Base-by-base conservation (phyloP, 2,888 invertebrate species). In the Phymatocera aterrima region DNA sequence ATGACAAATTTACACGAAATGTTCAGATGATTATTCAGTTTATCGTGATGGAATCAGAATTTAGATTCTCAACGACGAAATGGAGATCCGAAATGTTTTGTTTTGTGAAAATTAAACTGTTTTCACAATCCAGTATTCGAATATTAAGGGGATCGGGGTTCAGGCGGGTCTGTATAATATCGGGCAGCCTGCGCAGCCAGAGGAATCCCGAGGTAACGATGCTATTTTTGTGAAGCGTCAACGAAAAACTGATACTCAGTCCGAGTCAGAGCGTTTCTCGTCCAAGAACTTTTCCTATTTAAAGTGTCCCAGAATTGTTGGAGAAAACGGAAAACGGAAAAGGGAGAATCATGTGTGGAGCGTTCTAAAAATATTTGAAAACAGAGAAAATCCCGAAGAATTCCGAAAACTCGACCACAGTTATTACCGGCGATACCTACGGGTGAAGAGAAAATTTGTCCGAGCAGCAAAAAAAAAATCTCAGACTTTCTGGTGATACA, bases 221-320 rank as follows among this genome's bases (percentile, higher is more conserved):
- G 37, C 75, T 75, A 75, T 75, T 75, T 75, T 60, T 75, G 75
- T 75, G 40, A 21, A 75, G 48, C 46, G 75, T 75, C 60, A 81
- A 79, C 80, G 80, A 78, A 83, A 84, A 86, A 83, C 83, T 82
- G 77, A 85, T 83, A 85, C 84, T 85, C 84, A 86, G 86, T 86
- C 81, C 77, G 81, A 82, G 79, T 83, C 80, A 80, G 77, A 68
- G 57, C 74, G 60, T 46, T 31, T 60, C 10, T 57, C 60, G 60
- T 75, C 75, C n/a, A 43, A 60, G 75, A 75, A 75, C 40, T 75
- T 75, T 75, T 57, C 51, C 65, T n/a, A n/a, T n/a, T n/a, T 8
- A 51, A 72, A 75, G 75, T 60, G 24, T 43, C 43, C 43, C n/a
- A 57, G 28, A 75, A 75, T 31, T 34, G 31, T 51, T 68, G 10